Conservation (phyloP, 2,113 vertebrate species). For the Chaetops frenatus region DNA sequence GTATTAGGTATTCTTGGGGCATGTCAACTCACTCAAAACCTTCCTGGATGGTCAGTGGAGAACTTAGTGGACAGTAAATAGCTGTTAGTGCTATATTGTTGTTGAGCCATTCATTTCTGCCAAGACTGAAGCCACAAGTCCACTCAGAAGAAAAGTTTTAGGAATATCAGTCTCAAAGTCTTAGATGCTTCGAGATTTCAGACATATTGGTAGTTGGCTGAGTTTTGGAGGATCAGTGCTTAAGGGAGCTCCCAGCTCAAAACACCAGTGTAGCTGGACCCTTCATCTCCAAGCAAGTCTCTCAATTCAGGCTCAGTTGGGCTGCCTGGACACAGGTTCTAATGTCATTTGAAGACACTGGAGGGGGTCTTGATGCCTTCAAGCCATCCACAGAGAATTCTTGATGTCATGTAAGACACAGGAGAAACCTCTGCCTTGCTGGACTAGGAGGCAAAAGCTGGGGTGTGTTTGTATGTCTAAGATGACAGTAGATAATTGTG, state of each 20-base stretch:
- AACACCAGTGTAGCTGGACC: not conserved
- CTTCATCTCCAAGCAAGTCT: not conserved
- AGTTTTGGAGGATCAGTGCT: not conserved
- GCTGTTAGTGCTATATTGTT: not conserved
- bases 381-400: not conserved
- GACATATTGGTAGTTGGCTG: not conserved
- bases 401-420: not conserved
- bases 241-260: not conserved
- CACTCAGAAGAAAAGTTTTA: not conserved
- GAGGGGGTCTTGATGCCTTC: not conserved
- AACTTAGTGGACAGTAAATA: not conserved
- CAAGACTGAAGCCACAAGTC: not conserved
- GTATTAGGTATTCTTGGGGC: not conserved
- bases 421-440: not conserved
- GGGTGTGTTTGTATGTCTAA: not conserved
- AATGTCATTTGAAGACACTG: not conserved
- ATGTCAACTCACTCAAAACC: not conserved
- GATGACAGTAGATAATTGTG: not conserved
- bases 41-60: not conserved
- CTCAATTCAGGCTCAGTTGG: not conserved
- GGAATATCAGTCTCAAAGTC: not conserved
- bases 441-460: not conserved
- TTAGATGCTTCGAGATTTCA: not conserved
- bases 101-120: not conserved
- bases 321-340: not conserved